These are phyloP conservation scores for Drepana arcuata DNA, from an alignment of 1,140 invertebrate species.

Conservation along the genomic window DNA sequence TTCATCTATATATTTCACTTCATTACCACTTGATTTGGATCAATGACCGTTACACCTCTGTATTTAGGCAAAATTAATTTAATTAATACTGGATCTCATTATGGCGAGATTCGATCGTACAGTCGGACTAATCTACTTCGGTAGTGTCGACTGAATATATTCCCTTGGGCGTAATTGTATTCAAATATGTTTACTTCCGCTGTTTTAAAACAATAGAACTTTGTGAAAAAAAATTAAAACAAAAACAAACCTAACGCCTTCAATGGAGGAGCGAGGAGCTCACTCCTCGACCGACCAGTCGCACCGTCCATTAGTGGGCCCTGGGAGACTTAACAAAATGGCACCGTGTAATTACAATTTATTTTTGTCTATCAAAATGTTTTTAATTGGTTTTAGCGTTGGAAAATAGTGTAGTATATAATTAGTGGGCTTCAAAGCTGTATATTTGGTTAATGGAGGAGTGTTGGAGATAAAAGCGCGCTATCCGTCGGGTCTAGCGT, in stretches of 20 bases:
- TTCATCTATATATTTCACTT: conserved; percentile 42
- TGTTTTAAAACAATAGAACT: conserved; percentile 16
- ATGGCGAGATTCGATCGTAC: too few relatives aligned
- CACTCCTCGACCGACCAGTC: conserved; percentile 37
- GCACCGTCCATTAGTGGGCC: conserved; percentile 40
- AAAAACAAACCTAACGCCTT: conserved; percentile 25
- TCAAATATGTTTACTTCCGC: conserved; percentile 13
- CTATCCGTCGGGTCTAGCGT: conserved; percentile 48
- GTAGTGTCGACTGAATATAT: too few relatives aligned
- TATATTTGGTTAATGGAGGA: conserved; percentile 69
- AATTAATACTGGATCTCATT: too few relatives aligned
- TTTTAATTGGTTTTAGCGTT: conserved; percentile 64
- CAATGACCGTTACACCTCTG: too few relatives aligned
- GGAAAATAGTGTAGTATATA: conserved; percentile 58
- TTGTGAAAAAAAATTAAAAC: conserved; percentile 17
- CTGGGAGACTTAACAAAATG: conserved; percentile 25
- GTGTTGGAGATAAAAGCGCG: conserved; percentile 63
- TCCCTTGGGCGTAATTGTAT: too few relatives aligned
- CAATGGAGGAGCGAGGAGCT: conserved; percentile 39
- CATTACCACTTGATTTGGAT: conserved; percentile 37
- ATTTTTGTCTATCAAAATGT: conserved; percentile 69
- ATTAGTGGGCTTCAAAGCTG: conserved; percentile 56
- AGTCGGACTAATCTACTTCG: too few relatives aligned
- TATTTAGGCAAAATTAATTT: too few relatives aligned
- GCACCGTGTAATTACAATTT: conserved; percentile 47